These are phyloP conservation scores for Carlito syrichta DNA, from an alignment of 2,113 vertebrate genomes.

Conservation along the genomic window DNA sequence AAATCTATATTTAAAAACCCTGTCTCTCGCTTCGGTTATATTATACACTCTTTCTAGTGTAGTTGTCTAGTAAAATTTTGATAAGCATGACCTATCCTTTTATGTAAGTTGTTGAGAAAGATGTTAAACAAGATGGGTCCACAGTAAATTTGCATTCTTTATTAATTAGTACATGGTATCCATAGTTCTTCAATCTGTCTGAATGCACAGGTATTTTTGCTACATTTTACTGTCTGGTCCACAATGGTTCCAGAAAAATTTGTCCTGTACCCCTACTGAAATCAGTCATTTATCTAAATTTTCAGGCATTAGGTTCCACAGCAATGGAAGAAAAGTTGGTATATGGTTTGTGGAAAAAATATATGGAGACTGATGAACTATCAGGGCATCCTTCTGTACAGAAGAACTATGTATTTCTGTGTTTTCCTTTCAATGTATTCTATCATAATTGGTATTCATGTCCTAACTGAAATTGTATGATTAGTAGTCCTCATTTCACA, in stretches of 20 bases:
- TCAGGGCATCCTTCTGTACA: not conserved
- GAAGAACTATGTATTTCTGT: not conserved
- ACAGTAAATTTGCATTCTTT: not conserved
- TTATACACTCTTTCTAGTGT: not conserved
- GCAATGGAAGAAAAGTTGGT: not conserved
- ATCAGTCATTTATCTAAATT: not conserved
- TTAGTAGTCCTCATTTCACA: not conserved
- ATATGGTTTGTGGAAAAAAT: not conserved
- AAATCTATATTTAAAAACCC: not conserved
- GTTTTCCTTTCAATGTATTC: not conserved
- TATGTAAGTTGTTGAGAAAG: not conserved
- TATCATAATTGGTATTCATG: not conserved
- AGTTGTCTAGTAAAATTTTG: not conserved
- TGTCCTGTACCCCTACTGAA: not conserved
- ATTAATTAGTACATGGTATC: not conserved
- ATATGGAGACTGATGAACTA: not conserved
- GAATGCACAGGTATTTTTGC: not conserved
- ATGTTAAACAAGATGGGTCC: not conserved
- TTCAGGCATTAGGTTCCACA: not conserved
- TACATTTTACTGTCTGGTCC: not conserved
- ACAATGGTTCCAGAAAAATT: not conserved
- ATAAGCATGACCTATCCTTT: not conserved
- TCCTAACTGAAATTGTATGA: not conserved
- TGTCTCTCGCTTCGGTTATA: not conserved
- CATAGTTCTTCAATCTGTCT: not conserved